A percentile compares a stretch with the other conserved stretches of the same genome.
Conservation (phyloP, 2,113 vertebrate species). For the Narcine bancroftii region DNA sequence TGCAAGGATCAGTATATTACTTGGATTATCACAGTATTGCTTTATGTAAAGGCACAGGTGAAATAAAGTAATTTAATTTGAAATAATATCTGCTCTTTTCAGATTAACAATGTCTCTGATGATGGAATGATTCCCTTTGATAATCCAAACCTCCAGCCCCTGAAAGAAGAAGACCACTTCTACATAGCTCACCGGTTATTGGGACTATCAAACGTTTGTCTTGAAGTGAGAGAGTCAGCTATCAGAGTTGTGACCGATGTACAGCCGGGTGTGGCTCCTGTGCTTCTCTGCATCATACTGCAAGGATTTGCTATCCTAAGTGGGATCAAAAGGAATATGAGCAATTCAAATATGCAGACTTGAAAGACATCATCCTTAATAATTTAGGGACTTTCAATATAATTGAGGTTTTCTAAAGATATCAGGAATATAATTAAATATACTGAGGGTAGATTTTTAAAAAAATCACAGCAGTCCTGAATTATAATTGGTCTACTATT, state of each 20-base stretch:
- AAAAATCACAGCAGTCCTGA: not conserved
- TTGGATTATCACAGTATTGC: not conserved
- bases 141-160: constrained; percentile 46
- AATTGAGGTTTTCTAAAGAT: not conserved
- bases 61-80: constrained; percentile 44
- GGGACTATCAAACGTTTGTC: constrained; percentile 51
- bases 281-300: constrained; percentile 67
- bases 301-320: constrained; percentile 59
- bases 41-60: not conserved
- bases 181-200: constrained; percentile 58
- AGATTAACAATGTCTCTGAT: constrained; percentile 58
- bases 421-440: not conserved
- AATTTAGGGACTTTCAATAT: not conserved
- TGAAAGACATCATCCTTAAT: not conserved
- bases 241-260: constrained; percentile 52
- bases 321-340: constrained; percentile 22
- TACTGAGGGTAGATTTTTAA: not conserved
- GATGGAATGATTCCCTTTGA: constrained; percentile 48
- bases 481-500: not conserved
- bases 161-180: constrained; percentile 57
- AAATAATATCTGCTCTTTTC: constrained; percentile 44
- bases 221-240: constrained; percentile 55
- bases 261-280: constrained; percentile 48
- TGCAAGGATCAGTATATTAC: not conserved
- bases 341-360: not conserved